phyloP scores from a whole-genome alignment of 2,888 invertebrate genomes.

The Chymomyza fuscimana region DNA sequence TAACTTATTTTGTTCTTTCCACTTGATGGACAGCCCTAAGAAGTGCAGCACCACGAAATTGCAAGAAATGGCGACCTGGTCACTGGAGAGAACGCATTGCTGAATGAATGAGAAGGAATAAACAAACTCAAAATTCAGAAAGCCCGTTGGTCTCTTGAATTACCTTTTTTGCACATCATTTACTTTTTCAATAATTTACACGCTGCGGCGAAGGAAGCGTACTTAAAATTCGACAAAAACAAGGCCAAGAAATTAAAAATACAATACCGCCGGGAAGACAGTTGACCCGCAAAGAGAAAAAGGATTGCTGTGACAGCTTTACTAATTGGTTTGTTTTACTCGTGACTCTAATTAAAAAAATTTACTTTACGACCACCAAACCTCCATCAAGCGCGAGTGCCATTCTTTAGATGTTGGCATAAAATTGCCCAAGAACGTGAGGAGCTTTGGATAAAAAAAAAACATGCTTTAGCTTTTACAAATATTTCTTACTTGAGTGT shows the following conservation, averaged over 20 bases:
- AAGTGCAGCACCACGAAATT: neutral
- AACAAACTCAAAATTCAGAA: neutral
- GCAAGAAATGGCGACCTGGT: neutral
- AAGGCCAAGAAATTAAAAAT: slow-evolving; percentile 59
- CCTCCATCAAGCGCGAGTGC: slow-evolving; percentile 3
- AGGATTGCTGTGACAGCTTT: slow-evolving; percentile 68
- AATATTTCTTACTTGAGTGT: too few species aligned
- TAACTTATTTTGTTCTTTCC: slow-evolving; percentile 18
- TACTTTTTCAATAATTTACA: slow-evolving; percentile 69
- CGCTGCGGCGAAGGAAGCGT: slow-evolving; percentile 33
- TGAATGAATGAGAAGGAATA: neutral
- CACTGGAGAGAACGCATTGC: neutral
- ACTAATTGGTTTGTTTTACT: slow-evolving; percentile 73
- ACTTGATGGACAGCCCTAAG: slow-evolving; percentile 35
- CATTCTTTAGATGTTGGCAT: slow-evolving; percentile 14
- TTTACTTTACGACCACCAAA: slow-evolving; percentile 66
- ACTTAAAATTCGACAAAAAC: slow-evolving; percentile 60
- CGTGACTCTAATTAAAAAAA: slow-evolving; percentile 73
- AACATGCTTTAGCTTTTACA: too few species aligned
- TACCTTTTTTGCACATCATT: slow-evolving; percentile 58
- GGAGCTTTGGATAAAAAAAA: neutral
- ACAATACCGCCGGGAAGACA: slow-evolving; percentile 27
- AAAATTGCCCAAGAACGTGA: slow-evolving; percentile 2
- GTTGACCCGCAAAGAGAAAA: slow-evolving; percentile 28
- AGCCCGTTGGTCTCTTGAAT: slow-evolving; percentile 32